A percentile compares a stretch with the other conserved stretches of the same genome.
Conservation (phyloP, 2,113 vertebrate species). For the Oncorhynchus tshawytscha region DNA sequence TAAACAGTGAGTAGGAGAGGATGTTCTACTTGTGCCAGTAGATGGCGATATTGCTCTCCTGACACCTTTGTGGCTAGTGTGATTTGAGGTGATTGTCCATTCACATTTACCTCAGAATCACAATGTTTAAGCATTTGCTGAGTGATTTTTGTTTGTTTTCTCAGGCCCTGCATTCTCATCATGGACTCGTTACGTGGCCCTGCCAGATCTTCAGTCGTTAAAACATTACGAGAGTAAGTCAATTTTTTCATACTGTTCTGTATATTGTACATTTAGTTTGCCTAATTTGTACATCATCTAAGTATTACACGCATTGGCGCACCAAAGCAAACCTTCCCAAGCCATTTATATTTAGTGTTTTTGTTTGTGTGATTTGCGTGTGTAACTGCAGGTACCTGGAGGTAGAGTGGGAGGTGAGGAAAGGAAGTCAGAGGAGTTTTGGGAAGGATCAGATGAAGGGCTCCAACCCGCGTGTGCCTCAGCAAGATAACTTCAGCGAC, state of each 20-base stretch:
- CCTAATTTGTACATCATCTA: no score
- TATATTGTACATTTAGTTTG: background rate
- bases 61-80: background rate
- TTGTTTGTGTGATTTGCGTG: background rate
- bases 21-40: background rate
- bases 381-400: conserved; percentile 85
- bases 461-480: conserved; percentile 94
- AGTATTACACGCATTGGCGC: no score
- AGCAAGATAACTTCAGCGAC: conserved; percentile 98
- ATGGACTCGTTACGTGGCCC: conserved; percentile 97
- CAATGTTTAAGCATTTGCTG: background rate
- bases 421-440: conserved; percentile 86
- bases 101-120: background rate
- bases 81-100: background rate
- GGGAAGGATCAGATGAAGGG: conserved; percentile 96
- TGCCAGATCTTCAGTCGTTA: conserved; percentile 90
- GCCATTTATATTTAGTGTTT: background rate
- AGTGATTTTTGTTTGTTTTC: conserved; percentile 23
- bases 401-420: conserved; percentile 95
- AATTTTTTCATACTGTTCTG: background rate
- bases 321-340: no score
- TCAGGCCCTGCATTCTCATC: conserved; percentile 94
- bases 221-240: conserved; percentile 94
- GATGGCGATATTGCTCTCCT: conserved; percentile 7
- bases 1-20: conserved; percentile 84